Base-by-base conservation (phyloP, 2,113 vertebrate genomes). In the Myrmecophaga tridactyla region DNA sequence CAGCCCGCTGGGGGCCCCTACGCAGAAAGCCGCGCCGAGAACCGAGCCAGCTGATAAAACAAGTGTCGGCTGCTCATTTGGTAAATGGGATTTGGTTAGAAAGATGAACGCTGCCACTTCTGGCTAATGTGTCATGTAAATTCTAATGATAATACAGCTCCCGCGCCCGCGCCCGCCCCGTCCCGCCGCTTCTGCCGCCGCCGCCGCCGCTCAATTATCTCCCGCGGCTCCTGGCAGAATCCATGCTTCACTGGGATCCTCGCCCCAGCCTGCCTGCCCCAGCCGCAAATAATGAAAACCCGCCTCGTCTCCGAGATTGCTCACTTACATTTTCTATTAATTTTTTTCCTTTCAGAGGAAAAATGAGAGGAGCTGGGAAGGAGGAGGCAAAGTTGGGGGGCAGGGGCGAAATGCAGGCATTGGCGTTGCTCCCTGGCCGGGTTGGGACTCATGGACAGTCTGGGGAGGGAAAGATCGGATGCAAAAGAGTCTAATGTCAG, bases 281-380 rank as follows among this genome's bases (percentile, higher is more conserved):
- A 96, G 96, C 67, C 31, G 75, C 98, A 97, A 98, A 98, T 97
- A 98, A 97, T 97, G 97, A 98, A 97, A 93, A 95, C 96, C 95
- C 77, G 96, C 96, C 97, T 93, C 97, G 87, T 95, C 92, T 96
- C 0, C 0, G 56, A 96, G 97, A 98, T 97, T 98, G 98, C 97
- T 98, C 98, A 97, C 98, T 98, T 98, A 94, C 96, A 98, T 98
- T 98, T 98, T 97, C 98, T 98, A 97, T 98, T 98, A 98, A 97
- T 97, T 98, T 96, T n/a, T 97, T 97, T 95, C 94, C 95, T 97
- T 98, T 98, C 96, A 94, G 93, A 96, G 96, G 95, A 93, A 96
- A 96, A 94, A 95, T 92, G 96, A 96, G 96, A 94, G 72, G 83
- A 58, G 53, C 91, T 48, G 62, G 70, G 62, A 46, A 86, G 60